Conservation (phyloP, 2,113 vertebrate species). For the Poeciliopsis prolifica region DNA sequence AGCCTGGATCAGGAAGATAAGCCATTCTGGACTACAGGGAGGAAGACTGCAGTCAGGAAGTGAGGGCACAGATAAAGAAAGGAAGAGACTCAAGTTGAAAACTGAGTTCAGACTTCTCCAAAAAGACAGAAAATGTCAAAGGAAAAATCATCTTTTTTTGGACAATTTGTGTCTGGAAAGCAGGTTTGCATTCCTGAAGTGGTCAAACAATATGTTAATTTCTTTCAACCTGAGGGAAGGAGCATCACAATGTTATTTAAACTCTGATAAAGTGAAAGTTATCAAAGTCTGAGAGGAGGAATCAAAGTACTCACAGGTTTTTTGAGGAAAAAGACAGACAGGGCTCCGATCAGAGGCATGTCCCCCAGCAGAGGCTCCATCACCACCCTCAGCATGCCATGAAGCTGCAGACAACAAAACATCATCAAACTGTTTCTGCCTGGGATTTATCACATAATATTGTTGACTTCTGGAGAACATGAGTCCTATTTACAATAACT, state of each 20-base stretch:
- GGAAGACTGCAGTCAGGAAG: slow-evolving; percentile 46
- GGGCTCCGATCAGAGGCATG: slow-evolving; percentile 93
- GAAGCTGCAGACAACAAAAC: slow-evolving; percentile 80
- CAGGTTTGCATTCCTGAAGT: background rate
- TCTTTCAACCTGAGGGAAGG: background rate
- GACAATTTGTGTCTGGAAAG: background rate
- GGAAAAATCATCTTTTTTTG: background rate
- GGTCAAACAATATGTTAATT: background rate
- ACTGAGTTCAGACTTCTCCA: background rate
- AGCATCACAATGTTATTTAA: background rate
- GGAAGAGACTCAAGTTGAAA: slow-evolving; percentile 3
- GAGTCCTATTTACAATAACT: background rate
- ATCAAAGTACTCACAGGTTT: slow-evolving; percentile 86
- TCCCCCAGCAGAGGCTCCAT: slow-evolving; percentile 96
- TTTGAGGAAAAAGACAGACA: slow-evolving; percentile 94
- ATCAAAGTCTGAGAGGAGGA: background rate
- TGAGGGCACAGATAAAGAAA: slow-evolving; percentile 44
- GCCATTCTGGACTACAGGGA: slow-evolving; percentile 32
- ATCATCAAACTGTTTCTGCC: background rate
- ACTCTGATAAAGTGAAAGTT: background rate
- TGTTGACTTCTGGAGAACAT: background rate
- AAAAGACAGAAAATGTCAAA: background rate
- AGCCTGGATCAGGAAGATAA: slow-evolving; percentile 20
- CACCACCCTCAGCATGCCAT: slow-evolving; percentile 93
- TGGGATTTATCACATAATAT: background rate